phyloP scores from a whole-genome alignment of 2,797 vertebrate genomes.

The Oryzias sinensis region DNA sequence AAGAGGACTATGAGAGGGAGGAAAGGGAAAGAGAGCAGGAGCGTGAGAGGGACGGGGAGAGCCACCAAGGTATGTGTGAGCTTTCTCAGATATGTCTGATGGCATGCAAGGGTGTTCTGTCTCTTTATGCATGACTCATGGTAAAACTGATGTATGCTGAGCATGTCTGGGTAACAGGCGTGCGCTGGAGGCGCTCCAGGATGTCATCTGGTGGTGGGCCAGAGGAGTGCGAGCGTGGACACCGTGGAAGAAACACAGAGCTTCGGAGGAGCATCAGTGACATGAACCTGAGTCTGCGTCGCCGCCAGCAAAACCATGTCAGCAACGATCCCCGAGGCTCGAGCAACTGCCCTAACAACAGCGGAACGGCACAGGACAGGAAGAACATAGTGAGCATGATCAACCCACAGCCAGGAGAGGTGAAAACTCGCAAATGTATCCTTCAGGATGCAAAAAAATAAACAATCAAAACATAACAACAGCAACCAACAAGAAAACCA shows the following conservation, averaged over 20 bases:
- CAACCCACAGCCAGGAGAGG: conserved; percentile 70
- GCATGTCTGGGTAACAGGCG: conserved; percentile 51
- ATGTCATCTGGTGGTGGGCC: conserved; percentile 83
- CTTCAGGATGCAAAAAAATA: background rate
- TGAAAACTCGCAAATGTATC: conserved; percentile 41
- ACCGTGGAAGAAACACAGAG: conserved; percentile 82
- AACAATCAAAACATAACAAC: background rate
- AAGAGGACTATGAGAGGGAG: conserved; percentile 82
- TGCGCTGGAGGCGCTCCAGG: conserved; percentile 79
- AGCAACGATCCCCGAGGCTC: conserved; percentile 55
- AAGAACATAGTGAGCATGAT: conserved; percentile 90
- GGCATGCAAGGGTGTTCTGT: background rate
- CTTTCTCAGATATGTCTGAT: conserved; percentile 6
- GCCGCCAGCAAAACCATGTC: conserved; percentile 80
- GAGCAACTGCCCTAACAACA: conserved; percentile 56
- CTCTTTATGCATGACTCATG: background rate
- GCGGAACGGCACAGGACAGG: conserved; percentile 70
- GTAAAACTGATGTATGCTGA: conserved; percentile 9
- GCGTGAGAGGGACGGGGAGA: conserved; percentile 79
- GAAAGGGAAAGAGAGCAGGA: conserved; percentile 80
- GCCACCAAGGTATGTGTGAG: conserved; percentile 71
- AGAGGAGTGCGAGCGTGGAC: conserved; percentile 79
- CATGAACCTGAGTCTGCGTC: conserved; percentile 87
- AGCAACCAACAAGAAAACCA: background rate
- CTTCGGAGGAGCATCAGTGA: conserved; percentile 91